Conservation (phyloP, 2,113 vertebrate genomes). For the Nycticebus coucang region DNA sequence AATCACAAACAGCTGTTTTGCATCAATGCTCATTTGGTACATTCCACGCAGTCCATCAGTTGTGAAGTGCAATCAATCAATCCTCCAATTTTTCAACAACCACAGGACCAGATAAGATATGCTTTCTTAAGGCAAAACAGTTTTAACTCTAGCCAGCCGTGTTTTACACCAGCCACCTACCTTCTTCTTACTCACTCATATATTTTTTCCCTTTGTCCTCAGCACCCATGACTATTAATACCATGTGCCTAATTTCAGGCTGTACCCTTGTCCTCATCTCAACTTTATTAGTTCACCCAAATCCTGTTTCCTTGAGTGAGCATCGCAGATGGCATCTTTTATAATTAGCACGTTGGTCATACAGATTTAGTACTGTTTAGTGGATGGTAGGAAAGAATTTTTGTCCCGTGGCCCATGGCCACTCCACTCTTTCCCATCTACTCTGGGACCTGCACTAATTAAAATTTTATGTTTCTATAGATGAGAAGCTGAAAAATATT, state of each 20-base stretch:
- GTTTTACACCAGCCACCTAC: neutral
- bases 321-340: slow-evolving; percentile 53
- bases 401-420: neutral
- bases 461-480: neutral
- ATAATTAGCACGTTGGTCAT: slow-evolving; percentile 43
- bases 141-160: neutral
- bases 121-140: neutral
- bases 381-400: neutral
- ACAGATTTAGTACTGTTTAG: slow-evolving; percentile 19
- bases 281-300: slow-evolving; percentile 60
- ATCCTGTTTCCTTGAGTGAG: slow-evolving; percentile 43
- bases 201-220: neutral
- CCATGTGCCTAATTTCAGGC: slow-evolving; percentile 44
- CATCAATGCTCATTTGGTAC: slow-evolving; percentile 43
- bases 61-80: slow-evolving; percentile 58
- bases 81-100: slow-evolving; percentile 47
- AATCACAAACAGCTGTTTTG: slow-evolving; percentile 74
- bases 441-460: neutral
- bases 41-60: slow-evolving; percentile 55
- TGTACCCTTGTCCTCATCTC: slow-evolving; percentile 62
- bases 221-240: slow-evolving; percentile 65
- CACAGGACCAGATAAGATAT: slow-evolving; percentile 39
- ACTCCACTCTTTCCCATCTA: neutral
- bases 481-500: neutral
- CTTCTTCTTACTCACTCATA: neutral